These are phyloP conservation scores for Gopherus evgoodei DNA, from an alignment of 2,113 vertebrate genomes.

Conservation along the genomic window DNA sequence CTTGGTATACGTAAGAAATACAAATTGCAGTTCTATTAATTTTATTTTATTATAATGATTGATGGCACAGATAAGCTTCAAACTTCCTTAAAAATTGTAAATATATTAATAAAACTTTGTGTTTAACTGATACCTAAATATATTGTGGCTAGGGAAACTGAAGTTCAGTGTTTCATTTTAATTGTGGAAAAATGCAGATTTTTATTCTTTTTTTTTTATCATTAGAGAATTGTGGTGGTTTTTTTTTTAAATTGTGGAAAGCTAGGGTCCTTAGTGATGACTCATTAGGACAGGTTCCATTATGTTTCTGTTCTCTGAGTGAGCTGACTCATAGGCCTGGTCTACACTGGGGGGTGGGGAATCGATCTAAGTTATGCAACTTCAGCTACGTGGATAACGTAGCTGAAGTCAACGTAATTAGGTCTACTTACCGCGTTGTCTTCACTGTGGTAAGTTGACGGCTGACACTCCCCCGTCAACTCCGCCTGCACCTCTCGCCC, in stretches of 20 bases:
- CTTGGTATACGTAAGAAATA: too few species aligned
- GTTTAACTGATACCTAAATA: not conserved
- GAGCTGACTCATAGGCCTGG: too few species aligned
- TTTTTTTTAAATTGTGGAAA: not conserved
- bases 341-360: too few species aligned
- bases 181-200: not conserved
- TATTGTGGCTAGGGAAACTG: not conserved
- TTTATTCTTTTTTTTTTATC: too few species aligned
- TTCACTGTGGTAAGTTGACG: too few species aligned
- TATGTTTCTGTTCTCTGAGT: not conserved
- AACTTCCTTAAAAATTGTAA: not conserved
- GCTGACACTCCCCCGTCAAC: too few species aligned
- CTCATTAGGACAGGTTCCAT: not conserved
- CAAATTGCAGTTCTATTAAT: too few species aligned
- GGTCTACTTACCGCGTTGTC: too few species aligned
- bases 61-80: not conserved
- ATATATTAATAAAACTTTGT: not conserved
- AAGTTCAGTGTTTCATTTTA: not conserved
- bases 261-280: not conserved
- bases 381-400: too few species aligned
- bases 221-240: not conserved
- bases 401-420: too few species aligned
- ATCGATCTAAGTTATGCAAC: too few species aligned
- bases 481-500: too few species aligned
- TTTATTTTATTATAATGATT: not conserved